Conservation (phyloP, 2,888 invertebrate species). For the Andricus curvator region DNA sequence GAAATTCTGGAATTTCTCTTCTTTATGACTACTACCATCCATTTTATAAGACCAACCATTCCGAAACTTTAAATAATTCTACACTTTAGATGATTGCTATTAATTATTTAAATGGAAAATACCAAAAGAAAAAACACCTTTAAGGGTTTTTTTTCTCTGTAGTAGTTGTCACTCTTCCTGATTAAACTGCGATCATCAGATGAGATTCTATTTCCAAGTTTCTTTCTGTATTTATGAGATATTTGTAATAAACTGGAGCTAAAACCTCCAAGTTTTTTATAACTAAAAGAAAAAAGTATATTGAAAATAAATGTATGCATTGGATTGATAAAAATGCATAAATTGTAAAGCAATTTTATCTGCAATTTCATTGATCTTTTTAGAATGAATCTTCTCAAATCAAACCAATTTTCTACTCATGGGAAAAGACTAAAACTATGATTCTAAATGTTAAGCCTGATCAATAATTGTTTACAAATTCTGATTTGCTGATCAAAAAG, state of each 20-base stretch:
- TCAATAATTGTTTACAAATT: not conserved
- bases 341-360: too few species aligned
- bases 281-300: not conserved
- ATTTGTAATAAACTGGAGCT: not conserved
- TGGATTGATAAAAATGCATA: not conserved
- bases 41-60: not conserved
- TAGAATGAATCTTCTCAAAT: too few species aligned
- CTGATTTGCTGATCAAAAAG: too few species aligned
- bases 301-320: not conserved
- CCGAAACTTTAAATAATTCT: not conserved
- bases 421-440: not conserved
- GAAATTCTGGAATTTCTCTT: too few species aligned
- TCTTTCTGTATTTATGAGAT: not conserved
- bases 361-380: too few species aligned
- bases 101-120: not conserved
- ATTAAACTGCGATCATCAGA: not conserved
- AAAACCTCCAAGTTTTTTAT: not conserved
- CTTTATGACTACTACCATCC: not conserved
- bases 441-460: not conserved
- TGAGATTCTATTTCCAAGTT: not conserved
- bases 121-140: not conserved
- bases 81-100: not conserved
- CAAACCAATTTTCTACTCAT: too few species aligned
- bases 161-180: not conserved
- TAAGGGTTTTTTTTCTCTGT: not conserved